Base-by-base conservation (phyloP, 2,888 invertebrate genomes). In the Biston betularia region DNA sequence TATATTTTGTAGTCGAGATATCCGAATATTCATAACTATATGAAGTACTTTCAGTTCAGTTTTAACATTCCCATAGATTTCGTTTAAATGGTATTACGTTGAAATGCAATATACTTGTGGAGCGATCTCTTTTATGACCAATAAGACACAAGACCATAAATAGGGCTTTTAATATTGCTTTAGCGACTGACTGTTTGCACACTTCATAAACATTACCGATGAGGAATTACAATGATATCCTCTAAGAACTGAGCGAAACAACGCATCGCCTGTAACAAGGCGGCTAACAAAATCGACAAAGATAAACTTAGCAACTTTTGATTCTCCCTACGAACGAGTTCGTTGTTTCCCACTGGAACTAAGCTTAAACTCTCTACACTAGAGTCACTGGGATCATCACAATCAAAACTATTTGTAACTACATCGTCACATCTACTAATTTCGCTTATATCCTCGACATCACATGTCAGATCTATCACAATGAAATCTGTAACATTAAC, bases 241-340 rank as follows among this genome's bases (percentile, higher is more conserved):
- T 95, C 95, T 75, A 95, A 88, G 79, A 95, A 94, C 83, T 95
- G 94, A 50, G 95, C 95, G 77, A 95, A 94, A 83, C 95, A 95
- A 68, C 95, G 94, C 84, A 95, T 94, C 72, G 95, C 95, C 84
- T 95, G 95, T 44, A 95, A 78, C 76, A 95, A 81, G 38, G 95
- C 95, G 24, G 95, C 95, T 54, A 95, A 88, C 14, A 95, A 86
- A 72, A 95, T 90, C 53, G 95, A 95, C 44, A 95, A 81, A 24
- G 95, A 95, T 61, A 95, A 82, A 71, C 95, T 95, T 55, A 95
- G 94, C 75, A 95, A 81, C 83, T 94, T 95, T 78, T 92, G 90
- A 74, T 85, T 90, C 74, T 93, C 94, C 7, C 87, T 86, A 71
- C 83, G 84, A 54, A 84, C 94, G 57, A 93, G 78, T 83, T 90